A percentile compares a stretch with the other conserved stretches of the same genome.
Evolutionary conservation across 2,113 vertebrate genomes (phyloP).

Genomic region (Numenius arquata): DNA sequence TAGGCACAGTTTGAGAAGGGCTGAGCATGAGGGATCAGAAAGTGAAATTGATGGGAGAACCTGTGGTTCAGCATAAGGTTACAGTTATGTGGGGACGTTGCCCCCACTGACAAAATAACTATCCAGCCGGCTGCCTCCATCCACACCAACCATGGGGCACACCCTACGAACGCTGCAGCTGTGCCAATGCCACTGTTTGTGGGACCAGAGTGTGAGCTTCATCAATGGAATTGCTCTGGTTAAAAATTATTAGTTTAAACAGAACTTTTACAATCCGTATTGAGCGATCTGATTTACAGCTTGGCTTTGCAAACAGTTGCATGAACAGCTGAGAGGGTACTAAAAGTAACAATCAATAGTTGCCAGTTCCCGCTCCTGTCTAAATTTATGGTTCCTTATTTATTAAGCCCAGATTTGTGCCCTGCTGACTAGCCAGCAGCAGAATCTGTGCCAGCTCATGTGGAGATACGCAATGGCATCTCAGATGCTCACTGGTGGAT

Average conservation of each 20-base stretch:
- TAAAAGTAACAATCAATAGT: slow-evolving; percentile 1
- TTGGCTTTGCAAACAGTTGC: background rate
- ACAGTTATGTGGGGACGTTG: background rate
- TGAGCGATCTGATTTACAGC: background rate
- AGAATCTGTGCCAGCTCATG: background rate
- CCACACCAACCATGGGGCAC: background rate
- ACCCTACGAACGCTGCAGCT: background rate
- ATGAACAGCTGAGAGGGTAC: slow-evolving; percentile 3
- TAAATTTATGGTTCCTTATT: slow-evolving; percentile 13
- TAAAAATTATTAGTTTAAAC: background rate
- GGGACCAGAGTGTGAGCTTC: background rate
- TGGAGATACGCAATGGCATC: background rate
- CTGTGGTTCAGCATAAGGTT: background rate
- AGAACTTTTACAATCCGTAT: background rate
- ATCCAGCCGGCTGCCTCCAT: background rate
- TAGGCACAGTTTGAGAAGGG: background rate
- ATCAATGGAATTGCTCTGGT: background rate
- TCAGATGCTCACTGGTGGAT: background rate
- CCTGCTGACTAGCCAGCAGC: background rate
- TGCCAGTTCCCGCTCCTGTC: background rate
- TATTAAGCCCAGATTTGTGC: slow-evolving; percentile 36
- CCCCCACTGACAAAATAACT: background rate
- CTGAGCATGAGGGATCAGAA: background rate
- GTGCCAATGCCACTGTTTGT: background rate
- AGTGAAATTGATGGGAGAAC: background rate